Percentiles rank a stretch among this genome's conserved stretches.
These are phyloP conservation scores for Crotalus tigris DNA, from an alignment of 2,113 vertebrate species.

Conservation along the genomic window DNA sequence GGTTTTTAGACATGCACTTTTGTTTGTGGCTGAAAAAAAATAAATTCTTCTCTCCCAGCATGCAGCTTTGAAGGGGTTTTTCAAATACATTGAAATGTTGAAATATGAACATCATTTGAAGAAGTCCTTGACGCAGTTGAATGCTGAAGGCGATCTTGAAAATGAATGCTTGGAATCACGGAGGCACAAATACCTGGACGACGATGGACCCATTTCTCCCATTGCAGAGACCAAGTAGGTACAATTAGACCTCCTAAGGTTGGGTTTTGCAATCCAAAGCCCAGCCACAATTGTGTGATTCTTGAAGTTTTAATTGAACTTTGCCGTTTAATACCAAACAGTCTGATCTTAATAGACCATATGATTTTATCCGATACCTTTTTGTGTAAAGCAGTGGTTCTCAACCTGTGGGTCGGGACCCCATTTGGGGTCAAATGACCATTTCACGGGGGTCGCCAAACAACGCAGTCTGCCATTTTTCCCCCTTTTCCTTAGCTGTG, in stretches of 20 bases:
- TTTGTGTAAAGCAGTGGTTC: not conserved
- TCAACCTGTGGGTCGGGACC: too few relatives aligned
- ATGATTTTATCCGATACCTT: not conserved
- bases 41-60: constrained; percentile 49
- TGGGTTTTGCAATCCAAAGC: not conserved
- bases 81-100: constrained; percentile 69
- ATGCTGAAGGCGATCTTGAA: constrained; percentile 68
- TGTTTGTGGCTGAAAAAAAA: not conserved
- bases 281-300: not conserved
- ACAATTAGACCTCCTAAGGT: not conserved
- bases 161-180: constrained; percentile 59
- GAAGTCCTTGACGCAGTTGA: constrained; percentile 63
- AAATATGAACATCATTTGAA: constrained; percentile 72
- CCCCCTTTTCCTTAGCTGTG: too few relatives aligned
- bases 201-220: constrained; percentile 75
- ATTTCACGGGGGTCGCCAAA: too few relatives aligned
- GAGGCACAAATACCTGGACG: constrained; percentile 74
- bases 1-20: not conserved
- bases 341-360: not conserved
- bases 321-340: not conserved
- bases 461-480: too few relatives aligned
- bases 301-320: not conserved
- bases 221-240: constrained; percentile 71
- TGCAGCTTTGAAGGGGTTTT: constrained; percentile 71
- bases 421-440: too few relatives aligned